Evolutionary conservation across 2,113 vertebrate species (phyloP).

Genomic region (Onychorhynchus coronatus): DNA sequence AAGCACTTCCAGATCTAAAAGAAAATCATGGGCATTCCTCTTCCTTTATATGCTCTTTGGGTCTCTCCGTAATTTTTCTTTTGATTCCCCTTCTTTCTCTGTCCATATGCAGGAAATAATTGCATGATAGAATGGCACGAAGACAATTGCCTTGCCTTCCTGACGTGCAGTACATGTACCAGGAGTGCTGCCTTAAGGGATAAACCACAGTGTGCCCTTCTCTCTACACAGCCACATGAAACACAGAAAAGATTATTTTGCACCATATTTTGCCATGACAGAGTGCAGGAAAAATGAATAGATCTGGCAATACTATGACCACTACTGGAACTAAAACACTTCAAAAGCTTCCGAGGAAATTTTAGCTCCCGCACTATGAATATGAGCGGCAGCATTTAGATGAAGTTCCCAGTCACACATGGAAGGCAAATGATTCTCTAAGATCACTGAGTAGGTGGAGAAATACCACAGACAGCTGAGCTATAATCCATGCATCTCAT

Average conservation of each 20-base stretch:
- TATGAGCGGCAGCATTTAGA: background rate
- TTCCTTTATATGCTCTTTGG: background rate
- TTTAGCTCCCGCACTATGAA: background rate
- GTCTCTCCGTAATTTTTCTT: background rate
- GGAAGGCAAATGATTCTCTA: background rate
- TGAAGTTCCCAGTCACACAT: background rate
- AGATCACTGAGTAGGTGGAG: background rate
- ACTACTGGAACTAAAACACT: background rate
- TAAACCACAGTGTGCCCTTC: background rate
- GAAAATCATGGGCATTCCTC: background rate
- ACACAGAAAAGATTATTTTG: background rate
- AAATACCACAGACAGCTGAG: constrained; percentile 29
- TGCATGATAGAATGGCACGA: background rate
- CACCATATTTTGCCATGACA: background rate
- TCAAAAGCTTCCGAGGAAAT: background rate
- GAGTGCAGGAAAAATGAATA: background rate
- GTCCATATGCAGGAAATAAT: background rate
- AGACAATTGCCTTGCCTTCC: background rate
- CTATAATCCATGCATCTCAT: background rate
- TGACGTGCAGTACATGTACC: background rate
- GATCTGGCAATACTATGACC: background rate
- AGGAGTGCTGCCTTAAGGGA: background rate
- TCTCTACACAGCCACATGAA: background rate
- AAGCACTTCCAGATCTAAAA: background rate
- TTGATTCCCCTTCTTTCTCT: background rate